Percentiles rank a stretch among this genome's conserved stretches.
Evolutionary conservation across 2,888 invertebrate genomes (phyloP).

Genomic region (Yponomeuta sedellus): DNA sequence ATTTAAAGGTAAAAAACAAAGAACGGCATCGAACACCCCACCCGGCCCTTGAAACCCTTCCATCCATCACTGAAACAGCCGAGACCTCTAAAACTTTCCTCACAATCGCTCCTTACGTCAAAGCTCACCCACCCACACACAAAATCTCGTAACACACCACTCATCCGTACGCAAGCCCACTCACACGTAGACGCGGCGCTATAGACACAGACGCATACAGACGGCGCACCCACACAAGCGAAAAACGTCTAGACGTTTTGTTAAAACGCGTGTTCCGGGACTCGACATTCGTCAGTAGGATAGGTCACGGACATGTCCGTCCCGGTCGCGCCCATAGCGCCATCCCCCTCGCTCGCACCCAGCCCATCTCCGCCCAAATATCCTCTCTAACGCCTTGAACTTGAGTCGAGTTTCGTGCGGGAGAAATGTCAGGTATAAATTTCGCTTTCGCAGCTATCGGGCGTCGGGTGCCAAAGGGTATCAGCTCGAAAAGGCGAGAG

Average conservation of each 20-base stretch:
- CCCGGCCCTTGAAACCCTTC: neutral
- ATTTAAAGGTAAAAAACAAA: too few species aligned
- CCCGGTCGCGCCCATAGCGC: conserved; percentile 38
- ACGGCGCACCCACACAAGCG: conserved; percentile 18
- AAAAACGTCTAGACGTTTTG: conserved; percentile 66
- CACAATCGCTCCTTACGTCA: neutral
- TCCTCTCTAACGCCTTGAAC: conserved; percentile 24
- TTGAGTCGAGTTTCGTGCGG: neutral
- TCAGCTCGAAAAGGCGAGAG: conserved; percentile 27
- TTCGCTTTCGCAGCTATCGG: conserved; percentile 67
- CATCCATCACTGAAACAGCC: neutral
- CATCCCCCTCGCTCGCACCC: conserved; percentile 36
- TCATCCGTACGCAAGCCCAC: conserved; percentile 31
- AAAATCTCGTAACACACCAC: conserved; percentile 11
- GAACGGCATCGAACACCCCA: too few species aligned
- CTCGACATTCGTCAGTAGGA: conserved; percentile 75
- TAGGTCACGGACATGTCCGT: conserved; percentile 70
- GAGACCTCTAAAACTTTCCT: conserved; percentile 6
- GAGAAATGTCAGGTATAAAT: conserved; percentile 57
- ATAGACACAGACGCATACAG: conserved; percentile 18
- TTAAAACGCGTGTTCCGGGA: conserved; percentile 71
- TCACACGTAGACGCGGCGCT: conserved; percentile 26
- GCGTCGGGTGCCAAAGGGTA: conserved; percentile 31
- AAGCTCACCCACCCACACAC: conserved; percentile 14
- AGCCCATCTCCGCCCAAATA: conserved; percentile 26